Evolutionary conservation across 2,113 vertebrate genomes (phyloP).

Genomic region (Cyanoramphus novaezelandiae): DNA sequence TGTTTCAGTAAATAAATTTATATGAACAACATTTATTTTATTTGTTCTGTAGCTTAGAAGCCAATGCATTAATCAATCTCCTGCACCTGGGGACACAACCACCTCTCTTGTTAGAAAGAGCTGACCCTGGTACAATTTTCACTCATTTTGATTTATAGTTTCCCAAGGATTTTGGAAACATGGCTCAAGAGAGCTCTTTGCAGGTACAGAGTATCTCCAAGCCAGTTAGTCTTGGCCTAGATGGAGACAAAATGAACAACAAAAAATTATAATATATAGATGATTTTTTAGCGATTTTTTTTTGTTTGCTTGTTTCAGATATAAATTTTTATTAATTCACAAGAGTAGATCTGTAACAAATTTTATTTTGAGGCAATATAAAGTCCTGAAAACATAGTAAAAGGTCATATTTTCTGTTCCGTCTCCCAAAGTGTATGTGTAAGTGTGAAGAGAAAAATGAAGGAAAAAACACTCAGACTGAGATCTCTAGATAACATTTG

Average conservation of each 20-base stretch:
- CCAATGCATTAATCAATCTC: neutral
- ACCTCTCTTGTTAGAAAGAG: neutral
- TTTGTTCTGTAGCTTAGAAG: neutral
- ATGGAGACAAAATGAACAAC: neutral
- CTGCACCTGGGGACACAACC: neutral
- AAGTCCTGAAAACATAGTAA: neutral
- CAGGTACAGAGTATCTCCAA: neutral
- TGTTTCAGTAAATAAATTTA: neutral
- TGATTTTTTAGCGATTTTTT: neutral
- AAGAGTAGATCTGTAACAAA: neutral
- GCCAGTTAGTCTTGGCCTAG: neutral
- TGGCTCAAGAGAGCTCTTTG: neutral
- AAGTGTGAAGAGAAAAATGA: neutral
- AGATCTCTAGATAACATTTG: neutral
- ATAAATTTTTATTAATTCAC: neutral
- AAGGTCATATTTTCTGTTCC: neutral
- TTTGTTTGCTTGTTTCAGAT: neutral
- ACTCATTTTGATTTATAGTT: neutral
- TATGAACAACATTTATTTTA: neutral
- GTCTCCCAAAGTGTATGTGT: neutral
- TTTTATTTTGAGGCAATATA: neutral
- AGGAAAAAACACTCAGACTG: neutral
- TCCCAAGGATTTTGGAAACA: neutral
- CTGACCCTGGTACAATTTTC: neutral
- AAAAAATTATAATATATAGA: neutral